These are phyloP conservation scores for Rhinolophus sinicus DNA, from an alignment of 2,113 vertebrate genomes.

Conservation along the genomic window DNA sequence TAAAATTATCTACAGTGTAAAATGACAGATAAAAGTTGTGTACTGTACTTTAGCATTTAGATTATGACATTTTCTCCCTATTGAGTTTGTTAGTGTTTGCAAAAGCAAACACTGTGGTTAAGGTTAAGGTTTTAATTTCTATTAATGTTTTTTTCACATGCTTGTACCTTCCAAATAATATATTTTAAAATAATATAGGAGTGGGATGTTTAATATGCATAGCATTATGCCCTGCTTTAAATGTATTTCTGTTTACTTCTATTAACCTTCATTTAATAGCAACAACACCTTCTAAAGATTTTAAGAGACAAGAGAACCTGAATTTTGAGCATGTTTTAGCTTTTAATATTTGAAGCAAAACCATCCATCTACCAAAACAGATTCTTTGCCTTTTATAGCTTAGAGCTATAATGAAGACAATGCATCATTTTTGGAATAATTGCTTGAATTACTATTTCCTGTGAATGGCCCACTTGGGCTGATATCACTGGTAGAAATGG, in stretches of 20 bases:
- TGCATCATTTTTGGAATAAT: constrained; percentile 88
- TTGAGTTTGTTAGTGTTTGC: neutral
- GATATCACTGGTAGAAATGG: constrained; percentile 78
- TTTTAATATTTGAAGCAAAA: constrained; percentile 84
- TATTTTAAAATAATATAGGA: constrained; percentile 50
- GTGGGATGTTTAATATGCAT: constrained; percentile 27
- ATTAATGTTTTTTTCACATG: constrained; percentile 38
- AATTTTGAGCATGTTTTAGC: constrained; percentile 83
- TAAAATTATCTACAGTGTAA: neutral
- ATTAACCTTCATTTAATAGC: constrained; percentile 52
- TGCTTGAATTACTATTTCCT: constrained; percentile 86
- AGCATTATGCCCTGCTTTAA: constrained; percentile 63
- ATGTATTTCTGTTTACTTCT: constrained; percentile 64
- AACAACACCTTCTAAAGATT: constrained; percentile 72
- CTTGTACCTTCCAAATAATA: neutral
- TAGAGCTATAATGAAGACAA: constrained; percentile 86
- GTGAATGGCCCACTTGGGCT: constrained; percentile 85
- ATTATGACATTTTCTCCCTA: neutral
- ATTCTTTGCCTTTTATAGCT: constrained; percentile 85
- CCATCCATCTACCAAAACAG: constrained; percentile 83
- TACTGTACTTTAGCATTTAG: neutral
- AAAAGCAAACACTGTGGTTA: constrained; percentile 44
- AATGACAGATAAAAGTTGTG: neutral
- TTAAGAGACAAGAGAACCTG: constrained; percentile 71
- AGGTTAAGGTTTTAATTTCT: constrained; percentile 66